A percentile compares a stretch with the other conserved stretches of the same genome.
phyloP scores from a whole-genome alignment of 2,113 vertebrate genomes.

The Parotia lawesii region DNA sequence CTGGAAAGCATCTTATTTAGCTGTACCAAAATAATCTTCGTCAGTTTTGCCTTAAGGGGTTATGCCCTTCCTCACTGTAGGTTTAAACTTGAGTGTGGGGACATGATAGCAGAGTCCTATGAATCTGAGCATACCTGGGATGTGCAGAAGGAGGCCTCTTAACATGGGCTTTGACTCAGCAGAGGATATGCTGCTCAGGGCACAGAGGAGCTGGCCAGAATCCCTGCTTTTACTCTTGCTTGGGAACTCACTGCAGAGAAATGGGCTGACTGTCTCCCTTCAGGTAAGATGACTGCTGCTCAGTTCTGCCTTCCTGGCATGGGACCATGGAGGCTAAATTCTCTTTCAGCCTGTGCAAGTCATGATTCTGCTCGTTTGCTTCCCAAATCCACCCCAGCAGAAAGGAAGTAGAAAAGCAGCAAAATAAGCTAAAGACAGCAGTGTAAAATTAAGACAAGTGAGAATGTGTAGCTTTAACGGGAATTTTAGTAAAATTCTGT shows the following conservation, averaged over 20 bases:
- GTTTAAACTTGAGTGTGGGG: not conserved
- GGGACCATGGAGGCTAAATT: not conserved
- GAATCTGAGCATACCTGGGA: not conserved
- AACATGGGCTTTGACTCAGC: not conserved
- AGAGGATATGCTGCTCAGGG: accelerated
- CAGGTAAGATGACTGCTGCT: not conserved
- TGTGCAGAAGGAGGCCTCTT: not conserved
- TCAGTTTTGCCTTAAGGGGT: not conserved
- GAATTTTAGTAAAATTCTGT: not conserved
- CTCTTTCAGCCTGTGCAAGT: not conserved
- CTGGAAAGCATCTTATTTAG: not conserved
- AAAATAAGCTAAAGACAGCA: not conserved
- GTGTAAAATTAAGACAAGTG: not conserved
- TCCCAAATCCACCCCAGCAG: not conserved
- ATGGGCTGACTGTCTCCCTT: not conserved
- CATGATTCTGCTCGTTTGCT: not conserved
- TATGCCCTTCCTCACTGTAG: not conserved
- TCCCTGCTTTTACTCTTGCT: not conserved
- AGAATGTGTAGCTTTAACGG: not conserved
- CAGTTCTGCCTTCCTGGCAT: not conserved
- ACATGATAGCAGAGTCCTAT: not conserved
- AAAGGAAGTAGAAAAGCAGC: not conserved
- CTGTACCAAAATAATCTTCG: not conserved
- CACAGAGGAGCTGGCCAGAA: not conserved
- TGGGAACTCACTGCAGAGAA: not conserved